phyloP scores from a whole-genome alignment of 2,797 vertebrate genomes.

The Ctenopoma kingsleyae region DNA sequence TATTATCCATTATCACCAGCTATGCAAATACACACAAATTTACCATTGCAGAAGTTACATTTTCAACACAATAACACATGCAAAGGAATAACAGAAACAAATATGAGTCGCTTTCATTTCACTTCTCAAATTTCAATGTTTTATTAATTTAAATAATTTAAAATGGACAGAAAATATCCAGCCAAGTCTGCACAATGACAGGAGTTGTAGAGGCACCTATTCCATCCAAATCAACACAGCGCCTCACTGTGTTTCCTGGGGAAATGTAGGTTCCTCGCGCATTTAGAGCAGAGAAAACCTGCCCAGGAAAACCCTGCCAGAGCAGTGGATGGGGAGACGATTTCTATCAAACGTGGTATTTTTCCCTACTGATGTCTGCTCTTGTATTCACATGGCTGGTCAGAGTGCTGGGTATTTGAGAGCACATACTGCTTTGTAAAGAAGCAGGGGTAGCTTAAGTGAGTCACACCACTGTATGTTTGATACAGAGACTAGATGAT shows the following conservation, averaged over 20 bases:
- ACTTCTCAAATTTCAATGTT: constrained; percentile 79
- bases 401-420: constrained; percentile 38
- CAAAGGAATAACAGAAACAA: constrained; percentile 18
- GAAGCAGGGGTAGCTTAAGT: constrained; percentile 34
- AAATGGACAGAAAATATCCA: constrained; percentile 83
- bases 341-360: constrained; percentile 57
- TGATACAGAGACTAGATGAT: constrained; percentile 53
- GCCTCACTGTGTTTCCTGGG: constrained; percentile 77
- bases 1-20: background rate
- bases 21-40: background rate
- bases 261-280: constrained; percentile 73
- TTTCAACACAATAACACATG: background rate
- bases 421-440: constrained; percentile 49
- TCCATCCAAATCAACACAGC: constrained; percentile 67
- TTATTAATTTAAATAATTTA: constrained; percentile 90
- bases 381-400: constrained; percentile 44
- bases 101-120: constrained; percentile 40
- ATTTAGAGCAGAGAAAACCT: constrained; percentile 68
- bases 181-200: constrained; percentile 72
- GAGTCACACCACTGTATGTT: constrained; percentile 53
- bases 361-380: constrained; percentile 43
- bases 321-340: constrained; percentile 50
- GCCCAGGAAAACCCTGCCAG: constrained; percentile 59
- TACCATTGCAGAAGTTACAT: background rate
- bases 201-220: constrained; percentile 74